Evolutionary conservation across 2,113 vertebrate genomes (phyloP).

Genomic region (Brachyistius frenatus): DNA sequence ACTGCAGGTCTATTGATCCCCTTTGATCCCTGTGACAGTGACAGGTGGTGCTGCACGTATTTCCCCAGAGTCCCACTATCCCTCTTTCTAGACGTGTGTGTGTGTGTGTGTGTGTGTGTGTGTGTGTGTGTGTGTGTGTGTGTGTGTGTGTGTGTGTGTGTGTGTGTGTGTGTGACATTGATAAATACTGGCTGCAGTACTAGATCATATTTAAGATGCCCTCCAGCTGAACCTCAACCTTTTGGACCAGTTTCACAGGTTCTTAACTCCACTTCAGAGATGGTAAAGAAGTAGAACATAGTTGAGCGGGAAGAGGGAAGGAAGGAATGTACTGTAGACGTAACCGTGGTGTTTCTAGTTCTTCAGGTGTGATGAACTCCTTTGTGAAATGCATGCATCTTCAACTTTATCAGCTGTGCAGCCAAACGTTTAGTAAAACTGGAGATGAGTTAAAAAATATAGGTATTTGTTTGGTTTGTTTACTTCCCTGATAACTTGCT

Average conservation of each 20-base stretch:
- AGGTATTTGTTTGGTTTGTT: neutral
- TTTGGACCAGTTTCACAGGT: slow-evolving; percentile 26
- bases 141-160: neutral
- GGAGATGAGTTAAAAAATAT: no score
- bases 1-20: slow-evolving; percentile 24
- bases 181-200: slow-evolving; percentile 13
- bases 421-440: no score
- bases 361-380: no score
- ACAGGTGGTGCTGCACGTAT: slow-evolving; percentile 1
- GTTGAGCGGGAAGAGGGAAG: neutral
- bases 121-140: no score
- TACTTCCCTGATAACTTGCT: neutral
- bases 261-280: neutral
- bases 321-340: neutral
- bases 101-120: no score
- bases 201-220: neutral
- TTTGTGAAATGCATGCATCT: neutral
- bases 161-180: neutral
- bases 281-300: neutral
- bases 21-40: slow-evolving; percentile 28
- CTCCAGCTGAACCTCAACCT: slow-evolving; percentile 4
- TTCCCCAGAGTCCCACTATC: neutral
- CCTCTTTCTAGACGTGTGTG: no score
- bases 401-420: neutral
- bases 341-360: neutral